Evolutionary conservation across 2,888 invertebrate species (phyloP).

Genomic region (Tipula lateralis): DNA sequence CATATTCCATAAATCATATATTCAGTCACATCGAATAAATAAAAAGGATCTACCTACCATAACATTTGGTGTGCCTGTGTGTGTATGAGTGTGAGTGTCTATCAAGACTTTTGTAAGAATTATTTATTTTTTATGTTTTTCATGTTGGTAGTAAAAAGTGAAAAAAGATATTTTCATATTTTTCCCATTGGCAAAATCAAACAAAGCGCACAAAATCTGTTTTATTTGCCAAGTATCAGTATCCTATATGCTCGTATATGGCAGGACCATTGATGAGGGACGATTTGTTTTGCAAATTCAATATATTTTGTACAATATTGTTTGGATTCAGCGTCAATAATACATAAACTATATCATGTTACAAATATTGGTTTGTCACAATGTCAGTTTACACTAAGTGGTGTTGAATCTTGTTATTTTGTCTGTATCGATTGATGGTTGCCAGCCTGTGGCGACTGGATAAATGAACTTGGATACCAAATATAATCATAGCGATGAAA

Average conservation of each 20-base stretch:
- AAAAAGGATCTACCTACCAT: background rate
- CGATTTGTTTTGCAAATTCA: background rate
- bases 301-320: background rate
- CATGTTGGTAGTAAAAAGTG: background rate
- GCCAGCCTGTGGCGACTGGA: no score
- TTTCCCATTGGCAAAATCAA: background rate
- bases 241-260: no score
- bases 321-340: no score
- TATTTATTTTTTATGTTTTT: background rate
- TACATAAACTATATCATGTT: no score
- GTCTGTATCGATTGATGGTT: no score
- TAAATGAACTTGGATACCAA: no score
- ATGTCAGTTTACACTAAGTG: no score
- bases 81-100: no score
- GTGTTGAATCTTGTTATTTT: no score
- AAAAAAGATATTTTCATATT: background rate
- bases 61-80: background rate
- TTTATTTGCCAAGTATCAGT: background rate
- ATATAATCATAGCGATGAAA: no score
- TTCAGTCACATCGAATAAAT: background rate
- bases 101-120: background rate
- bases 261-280: background rate
- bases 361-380: no score
- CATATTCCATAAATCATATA: background rate
- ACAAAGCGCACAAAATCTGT: background rate